Percentiles rank a stretch among this genome's conserved stretches.
These are phyloP conservation scores for Rhodinocichla rosea DNA, from an alignment of 2,113 vertebrate species.

Conservation along the genomic window DNA sequence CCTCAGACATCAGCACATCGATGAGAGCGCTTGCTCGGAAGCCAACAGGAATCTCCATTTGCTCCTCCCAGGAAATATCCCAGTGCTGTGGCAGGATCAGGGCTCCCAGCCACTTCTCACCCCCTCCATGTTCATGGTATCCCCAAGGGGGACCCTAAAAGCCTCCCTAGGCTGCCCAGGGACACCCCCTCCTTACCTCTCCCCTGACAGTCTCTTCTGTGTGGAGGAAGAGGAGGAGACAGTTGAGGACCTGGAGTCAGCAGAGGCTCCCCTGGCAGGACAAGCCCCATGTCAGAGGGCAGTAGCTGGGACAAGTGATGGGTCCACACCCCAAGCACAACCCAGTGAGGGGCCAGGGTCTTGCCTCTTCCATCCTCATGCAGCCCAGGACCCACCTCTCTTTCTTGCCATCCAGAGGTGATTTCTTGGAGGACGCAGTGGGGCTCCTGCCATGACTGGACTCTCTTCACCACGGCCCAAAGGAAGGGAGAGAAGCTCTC, in stretches of 20 bases:
- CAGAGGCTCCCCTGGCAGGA: conserved; percentile 80
- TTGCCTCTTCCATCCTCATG: neutral
- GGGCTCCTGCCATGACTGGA: neutral
- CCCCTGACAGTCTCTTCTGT: conserved; percentile 77
- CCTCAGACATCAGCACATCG: neutral
- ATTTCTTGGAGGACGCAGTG: neutral
- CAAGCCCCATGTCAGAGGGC: neutral
- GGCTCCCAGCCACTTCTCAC: neutral
- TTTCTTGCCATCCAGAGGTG: conserved; percentile 3
- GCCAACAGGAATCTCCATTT: neutral
- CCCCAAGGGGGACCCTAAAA: neutral
- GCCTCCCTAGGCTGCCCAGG: neutral
- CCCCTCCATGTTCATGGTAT: neutral
- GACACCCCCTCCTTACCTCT: conserved; percentile 71
- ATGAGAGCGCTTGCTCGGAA: accelerated
- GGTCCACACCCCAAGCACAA: neutral
- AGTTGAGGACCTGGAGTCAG: conserved; percentile 68
- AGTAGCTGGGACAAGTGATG: accelerated
- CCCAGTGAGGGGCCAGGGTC: neutral
- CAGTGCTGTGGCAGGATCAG: neutral
- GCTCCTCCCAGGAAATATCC: neutral
- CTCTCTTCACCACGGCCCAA: neutral
- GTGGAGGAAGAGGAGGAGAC: conserved; percentile 57
- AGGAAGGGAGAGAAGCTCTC: neutral
- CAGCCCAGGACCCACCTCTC: conserved; percentile 23